Conservation (phyloP, 2,888 invertebrate species). For the Diploptera punctata region DNA sequence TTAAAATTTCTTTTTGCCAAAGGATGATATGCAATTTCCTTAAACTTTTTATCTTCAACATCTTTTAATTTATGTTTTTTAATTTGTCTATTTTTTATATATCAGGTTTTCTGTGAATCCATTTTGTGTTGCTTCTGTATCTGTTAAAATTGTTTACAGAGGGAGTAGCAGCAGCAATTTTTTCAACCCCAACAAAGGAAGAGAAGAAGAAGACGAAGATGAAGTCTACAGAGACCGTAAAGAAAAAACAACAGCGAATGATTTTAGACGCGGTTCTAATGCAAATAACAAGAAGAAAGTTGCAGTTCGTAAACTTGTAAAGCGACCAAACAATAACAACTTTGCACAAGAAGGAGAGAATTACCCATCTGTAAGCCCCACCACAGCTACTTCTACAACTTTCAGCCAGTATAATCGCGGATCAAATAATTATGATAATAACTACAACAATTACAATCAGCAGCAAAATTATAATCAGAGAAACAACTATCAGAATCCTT, state of each 20-base stretch:
- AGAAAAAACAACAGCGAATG: slow-evolving; percentile 20
- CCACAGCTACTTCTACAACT: slow-evolving; percentile 31
- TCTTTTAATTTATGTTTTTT: no score
- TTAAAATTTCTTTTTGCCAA: no score
- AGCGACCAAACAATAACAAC: slow-evolving; percentile 50
- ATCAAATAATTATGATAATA: slow-evolving; percentile 48
- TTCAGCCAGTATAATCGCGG: slow-evolving; percentile 31
- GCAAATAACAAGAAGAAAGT: slow-evolving; percentile 41
- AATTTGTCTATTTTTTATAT: no score
- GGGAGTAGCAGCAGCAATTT: slow-evolving; percentile 79
- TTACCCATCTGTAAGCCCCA: slow-evolving; percentile 34
- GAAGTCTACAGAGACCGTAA: slow-evolving; percentile 48
- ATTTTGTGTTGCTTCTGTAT: no score
- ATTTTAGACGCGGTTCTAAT: background rate
- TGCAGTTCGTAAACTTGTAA: slow-evolving; percentile 50
- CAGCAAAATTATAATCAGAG: slow-evolving; percentile 3
- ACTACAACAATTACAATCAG: slow-evolving; percentile 38
- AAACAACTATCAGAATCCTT: background rate
- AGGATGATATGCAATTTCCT: no score
- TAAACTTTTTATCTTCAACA: no score
- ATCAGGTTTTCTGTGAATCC: no score
- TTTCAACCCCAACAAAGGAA: slow-evolving; percentile 69
- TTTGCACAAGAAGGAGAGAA: slow-evolving; percentile 24
- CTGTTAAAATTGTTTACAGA: no score
- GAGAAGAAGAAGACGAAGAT: slow-evolving; percentile 61